Base-by-base conservation (phyloP, 2,888 invertebrate genomes). In the Cephalotes varians region DNA sequence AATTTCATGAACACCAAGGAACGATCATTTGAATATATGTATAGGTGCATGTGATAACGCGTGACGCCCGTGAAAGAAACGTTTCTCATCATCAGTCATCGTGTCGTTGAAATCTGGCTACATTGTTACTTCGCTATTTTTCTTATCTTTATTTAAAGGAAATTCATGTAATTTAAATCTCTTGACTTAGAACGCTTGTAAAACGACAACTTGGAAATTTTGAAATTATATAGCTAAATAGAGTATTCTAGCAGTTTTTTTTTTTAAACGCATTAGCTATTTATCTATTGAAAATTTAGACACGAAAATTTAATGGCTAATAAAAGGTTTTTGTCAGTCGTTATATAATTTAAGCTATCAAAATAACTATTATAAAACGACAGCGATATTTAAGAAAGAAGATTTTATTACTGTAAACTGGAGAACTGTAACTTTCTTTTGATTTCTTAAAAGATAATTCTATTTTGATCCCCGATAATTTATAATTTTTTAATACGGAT, bases 1-100 rank as follows among this genome's bases (percentile, higher is more conserved):
- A 87, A 84, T 88, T 89, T 85, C 86, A 87, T 82, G 81, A 87
- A 83, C 83, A 54, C 31, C 67, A 79, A 85, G 81, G 74, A 79
- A 67, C 82, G 60, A 15, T 40, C 60, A 89, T 89, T 87, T 85
- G 74, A 85, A 87, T 89, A 69, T 80, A 79, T 80, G 47, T 49
- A 10, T 56, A 60, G 47, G 60, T 37, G 60, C 60, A 31, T 34
- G 37, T 64, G 71, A 56, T 71, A 64, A 64, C 47, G 73, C 44
- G 49, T 21, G 37, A 28, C 37, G 21, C 56, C 10, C 58, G 49
- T 71, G 76, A 82, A 87, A 88, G 85, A 64, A 82, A 83, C n/a
- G 81, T 69, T 71, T 25, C 54, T 56, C 71, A 77, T 62, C 56
- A 56, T 64, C 72, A 56, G 56, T 79, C 69, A 79, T 44, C 40